Percentiles rank a stretch among this genome's conserved stretches.
phyloP scores from a whole-genome alignment of 2,888 invertebrate species.

The Physocephala rufipes region DNA sequence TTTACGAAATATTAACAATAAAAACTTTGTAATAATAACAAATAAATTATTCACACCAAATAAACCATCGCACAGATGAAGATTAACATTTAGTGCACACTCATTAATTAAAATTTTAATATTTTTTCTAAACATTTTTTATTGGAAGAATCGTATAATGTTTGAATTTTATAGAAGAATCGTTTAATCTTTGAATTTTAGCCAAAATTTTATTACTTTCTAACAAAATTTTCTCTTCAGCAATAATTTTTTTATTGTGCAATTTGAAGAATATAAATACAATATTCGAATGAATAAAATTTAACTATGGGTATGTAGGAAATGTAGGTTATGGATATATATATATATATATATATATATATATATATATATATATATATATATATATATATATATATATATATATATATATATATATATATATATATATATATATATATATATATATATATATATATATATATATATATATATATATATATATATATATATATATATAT shows the following conservation, averaged over 20 bases:
- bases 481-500: too few species aligned
- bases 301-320: not conserved
- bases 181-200: not conserved
- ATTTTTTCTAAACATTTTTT: not conserved
- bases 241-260: not conserved
- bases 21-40: too few species aligned
- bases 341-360: not conserved
- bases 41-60: too few species aligned
- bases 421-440: not conserved
- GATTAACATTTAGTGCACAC: not conserved
- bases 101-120: not conserved
- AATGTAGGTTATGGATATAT: not conserved
- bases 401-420: not conserved
- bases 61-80: too few species aligned
- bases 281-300: constrained; percentile 7
- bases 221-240: not conserved
- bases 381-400: not conserved
- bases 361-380: not conserved
- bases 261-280: constrained; percentile 16
- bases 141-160: not conserved
- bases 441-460: too few species aligned
- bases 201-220: not conserved
- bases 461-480: too few species aligned
- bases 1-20: too few species aligned
- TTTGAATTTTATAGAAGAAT: not conserved